Base-by-base conservation (phyloP, 1,140 invertebrate species). In the Caligus rogercresseyi region DNA sequence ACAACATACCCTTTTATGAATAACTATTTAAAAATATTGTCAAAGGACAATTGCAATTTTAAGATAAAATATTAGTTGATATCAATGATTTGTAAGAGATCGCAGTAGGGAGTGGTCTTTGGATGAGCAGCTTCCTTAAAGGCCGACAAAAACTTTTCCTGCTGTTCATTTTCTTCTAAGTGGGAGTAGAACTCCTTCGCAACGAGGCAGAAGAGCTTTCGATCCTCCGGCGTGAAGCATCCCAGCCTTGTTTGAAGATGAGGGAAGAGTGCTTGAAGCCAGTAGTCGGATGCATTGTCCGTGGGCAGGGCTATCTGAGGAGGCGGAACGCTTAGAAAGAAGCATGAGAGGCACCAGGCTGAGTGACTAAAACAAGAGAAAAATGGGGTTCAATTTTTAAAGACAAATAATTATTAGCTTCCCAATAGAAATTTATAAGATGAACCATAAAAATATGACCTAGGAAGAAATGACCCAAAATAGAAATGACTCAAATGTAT, bases 131-230 rank as follows among this genome's bases (percentile, higher is more conserved):
- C 53, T 19, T 54, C 21, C 21, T 54, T 54, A 20, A 54, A 19
- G 11, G 53, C 21, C 16, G 13, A 23, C 13, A 54, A 14, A 54
- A 54, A 54, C 13, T 54, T 16, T 20, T 54, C 53, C 21, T 16
- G 4, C 16, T 16, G 21, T 13, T 13, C 21, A 11, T 23, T 16
- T 16, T 54, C 53, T 54, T 54, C 4, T 54, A 63, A 20, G 18
- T 20, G 19, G 18, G 19, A 53, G 54, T 56, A 63, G 24, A 63
- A 63, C 11, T 63, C 52, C 7, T 16, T 19, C 7, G 52, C 61
- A 15, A 51, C 61, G 23, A 63, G 19, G 23, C 61, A 63, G 16
- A 63, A 63, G 1, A 63, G 52, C 61, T 25, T 63, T 26, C 25
- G 21, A 14, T 63, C 61, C 20, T 63, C 61, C 55, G 56, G 52